Evolutionary conservation across 2,797 vertebrate species (phyloP).

Genomic region (Diglossa cyanea): DNA sequence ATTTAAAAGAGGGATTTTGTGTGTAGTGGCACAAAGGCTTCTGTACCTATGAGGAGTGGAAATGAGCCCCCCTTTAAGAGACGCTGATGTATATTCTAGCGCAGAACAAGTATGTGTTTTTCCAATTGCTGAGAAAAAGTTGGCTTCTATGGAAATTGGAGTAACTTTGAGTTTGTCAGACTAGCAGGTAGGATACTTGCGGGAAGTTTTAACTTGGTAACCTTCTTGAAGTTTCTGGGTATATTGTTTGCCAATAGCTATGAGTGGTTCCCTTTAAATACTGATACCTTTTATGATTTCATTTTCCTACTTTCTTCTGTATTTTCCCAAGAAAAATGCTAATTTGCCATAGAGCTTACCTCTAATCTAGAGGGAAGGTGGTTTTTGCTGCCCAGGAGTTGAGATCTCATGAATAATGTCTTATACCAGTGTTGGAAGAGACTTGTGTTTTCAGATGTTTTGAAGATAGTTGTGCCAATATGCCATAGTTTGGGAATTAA

Average conservation of each 20-base stretch:
- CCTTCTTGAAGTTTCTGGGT: neutral
- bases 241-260: neutral
- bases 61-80: neutral
- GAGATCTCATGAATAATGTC: neutral
- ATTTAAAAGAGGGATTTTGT: neutral
- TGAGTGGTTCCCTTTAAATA: neutral
- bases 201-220: neutral
- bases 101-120: neutral
- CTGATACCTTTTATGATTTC: neutral
- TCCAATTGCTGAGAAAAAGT: neutral
- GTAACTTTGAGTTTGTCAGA: neutral
- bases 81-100: neutral
- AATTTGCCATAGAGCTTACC: neutral
- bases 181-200: neutral
- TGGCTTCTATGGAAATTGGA: neutral
- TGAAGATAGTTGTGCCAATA: neutral
- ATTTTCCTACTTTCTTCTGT: neutral
- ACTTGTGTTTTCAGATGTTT: neutral
- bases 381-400: neutral
- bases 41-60: neutral
- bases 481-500: neutral
- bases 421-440: neutral
- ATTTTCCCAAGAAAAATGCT: neutral
- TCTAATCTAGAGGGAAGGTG: neutral
- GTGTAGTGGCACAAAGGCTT: neutral